phyloP scores from a whole-genome alignment of 2,797 vertebrate genomes.

The Aulostomus chinensis region DNA sequence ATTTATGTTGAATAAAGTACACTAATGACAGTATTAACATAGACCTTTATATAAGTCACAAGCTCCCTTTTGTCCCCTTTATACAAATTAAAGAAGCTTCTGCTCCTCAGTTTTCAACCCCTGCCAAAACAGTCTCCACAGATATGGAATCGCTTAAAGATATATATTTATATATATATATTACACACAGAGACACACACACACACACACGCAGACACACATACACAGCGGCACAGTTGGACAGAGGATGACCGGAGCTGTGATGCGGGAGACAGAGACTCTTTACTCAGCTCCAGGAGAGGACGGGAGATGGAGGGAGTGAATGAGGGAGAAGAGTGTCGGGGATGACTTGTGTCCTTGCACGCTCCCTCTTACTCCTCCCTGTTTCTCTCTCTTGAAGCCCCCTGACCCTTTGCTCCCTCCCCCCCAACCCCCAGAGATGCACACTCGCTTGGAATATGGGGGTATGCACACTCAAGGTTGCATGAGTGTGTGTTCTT shows the following conservation, averaged over 20 bases:
- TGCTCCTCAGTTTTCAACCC: constrained; percentile 62
- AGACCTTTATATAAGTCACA: constrained; percentile 58
- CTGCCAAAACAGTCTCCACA: constrained; percentile 54
- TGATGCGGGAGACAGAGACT: constrained; percentile 77
- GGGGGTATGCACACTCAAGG: constrained; percentile 60
- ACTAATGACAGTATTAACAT: constrained; percentile 77
- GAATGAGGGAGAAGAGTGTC: constrained; percentile 49
- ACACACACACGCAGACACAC: constrained; percentile 11
- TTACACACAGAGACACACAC: constrained; percentile 5
- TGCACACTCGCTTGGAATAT: constrained; percentile 65
- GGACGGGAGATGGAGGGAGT: constrained; percentile 57
- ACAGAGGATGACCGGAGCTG: constrained; percentile 74
- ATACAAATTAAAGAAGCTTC: constrained; percentile 62
- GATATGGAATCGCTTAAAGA: constrained; percentile 55
- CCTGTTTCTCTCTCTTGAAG: constrained; percentile 25
- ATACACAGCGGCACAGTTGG: constrained; percentile 61
- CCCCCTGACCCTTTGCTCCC: not conserved
- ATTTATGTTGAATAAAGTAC: constrained; percentile 79
- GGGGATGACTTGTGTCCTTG: constrained; percentile 15
- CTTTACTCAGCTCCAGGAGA: constrained; percentile 69
- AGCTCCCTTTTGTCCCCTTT: constrained; percentile 31
- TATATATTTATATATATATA: constrained; percentile 66
- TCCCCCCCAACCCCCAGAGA: constrained; percentile 43
- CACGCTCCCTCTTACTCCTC: constrained; percentile 39
- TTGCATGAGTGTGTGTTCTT: constrained; percentile 65